Base-by-base conservation (phyloP, 1,140 invertebrate species). In the Cataglyphis hispanica region DNA sequence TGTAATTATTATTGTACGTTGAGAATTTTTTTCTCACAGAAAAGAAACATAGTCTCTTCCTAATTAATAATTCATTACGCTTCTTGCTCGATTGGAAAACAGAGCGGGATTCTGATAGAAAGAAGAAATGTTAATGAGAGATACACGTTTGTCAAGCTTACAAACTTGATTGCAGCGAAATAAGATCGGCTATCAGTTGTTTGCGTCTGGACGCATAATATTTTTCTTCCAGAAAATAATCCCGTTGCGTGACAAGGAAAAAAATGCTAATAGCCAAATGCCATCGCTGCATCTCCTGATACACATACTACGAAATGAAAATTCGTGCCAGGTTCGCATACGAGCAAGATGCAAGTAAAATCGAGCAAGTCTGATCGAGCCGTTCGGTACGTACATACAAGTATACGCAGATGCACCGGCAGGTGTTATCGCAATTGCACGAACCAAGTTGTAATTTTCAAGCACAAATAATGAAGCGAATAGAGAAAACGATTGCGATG, bases 401-500 rank as follows among this genome's bases (percentile, higher is more conserved):
- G 11, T 13, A 11, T 22, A 16, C 60, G 67, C 61, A 67, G 40
- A 88, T 76, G 63, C 75, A 84, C 10, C 61, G 43, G 86, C 86
- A 89, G 74, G 75, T 88, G 81, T 89, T 89, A 87, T 87, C 86
- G 72, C 66, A 88, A 89, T 88, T 88, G 84, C 61, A 37, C 67
- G 43, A 63, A 66, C 56, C 40, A 50, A 64, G 87, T 80, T 86
- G 75, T 84, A 86, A 89, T 86, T 56, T 72, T 58, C 31, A 80
- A 72, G 84, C 66, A 64, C 61, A 75, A 86, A 76, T 80, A 75
- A 86, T 60, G 56, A n/a, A n/a, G 63, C 67, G 60, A 61, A n/a
- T 25, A 53, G 46, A 63, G 50, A 69, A 77, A 84, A 70, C 43
- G 74, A 75, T 70, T 60, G 53, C 74, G 66, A 89, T 80, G 61